Evolutionary conservation across 2,888 invertebrate species (phyloP).

Genomic region (Meloe dianella): DNA sequence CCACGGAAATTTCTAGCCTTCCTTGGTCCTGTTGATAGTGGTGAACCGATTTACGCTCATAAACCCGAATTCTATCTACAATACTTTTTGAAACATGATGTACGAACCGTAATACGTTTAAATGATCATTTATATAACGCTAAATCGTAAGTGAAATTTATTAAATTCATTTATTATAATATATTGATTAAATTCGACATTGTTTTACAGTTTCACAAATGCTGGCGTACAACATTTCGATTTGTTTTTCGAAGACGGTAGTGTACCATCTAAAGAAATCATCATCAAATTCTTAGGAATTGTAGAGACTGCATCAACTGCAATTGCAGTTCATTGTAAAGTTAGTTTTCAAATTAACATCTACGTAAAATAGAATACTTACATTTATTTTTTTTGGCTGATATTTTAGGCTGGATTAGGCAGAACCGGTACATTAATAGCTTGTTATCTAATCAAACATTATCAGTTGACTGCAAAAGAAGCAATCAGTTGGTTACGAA

Average conservation of each 20-base stretch:
- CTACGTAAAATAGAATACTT: conserved; percentile 1
- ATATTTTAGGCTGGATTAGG: conserved; percentile 81
- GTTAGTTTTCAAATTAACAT: conserved; percentile 58
- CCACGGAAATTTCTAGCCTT: conserved; percentile 87
- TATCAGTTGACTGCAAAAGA: conserved; percentile 81
- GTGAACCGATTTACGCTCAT: conserved; percentile 56
- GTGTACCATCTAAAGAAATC: conserved; percentile 80
- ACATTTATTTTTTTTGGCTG: no score
- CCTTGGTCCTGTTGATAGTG: conserved; percentile 73
- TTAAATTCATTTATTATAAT: conserved; percentile 2
- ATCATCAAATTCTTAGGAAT: conserved; percentile 81
- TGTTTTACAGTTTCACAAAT: conserved; percentile 63
- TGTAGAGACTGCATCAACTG: conserved; percentile 76
- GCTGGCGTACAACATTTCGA: conserved; percentile 87
- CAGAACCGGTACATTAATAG: conserved; percentile 87
- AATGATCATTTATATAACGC: conserved; percentile 85
- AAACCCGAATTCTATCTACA: conserved; percentile 83
- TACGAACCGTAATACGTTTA: conserved; percentile 81
- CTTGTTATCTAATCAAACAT: conserved; percentile 86
- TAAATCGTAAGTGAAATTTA: conserved; percentile 62
- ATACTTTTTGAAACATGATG: conserved; percentile 82
- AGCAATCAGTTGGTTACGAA: conserved; percentile 86
- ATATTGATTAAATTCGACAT: background rate
- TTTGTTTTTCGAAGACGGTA: conserved; percentile 88
- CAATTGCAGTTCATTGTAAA: conserved; percentile 91